These are phyloP conservation scores for Symphodus melops DNA, from an alignment of 2,113 vertebrate species.

Conservation along the genomic window DNA sequence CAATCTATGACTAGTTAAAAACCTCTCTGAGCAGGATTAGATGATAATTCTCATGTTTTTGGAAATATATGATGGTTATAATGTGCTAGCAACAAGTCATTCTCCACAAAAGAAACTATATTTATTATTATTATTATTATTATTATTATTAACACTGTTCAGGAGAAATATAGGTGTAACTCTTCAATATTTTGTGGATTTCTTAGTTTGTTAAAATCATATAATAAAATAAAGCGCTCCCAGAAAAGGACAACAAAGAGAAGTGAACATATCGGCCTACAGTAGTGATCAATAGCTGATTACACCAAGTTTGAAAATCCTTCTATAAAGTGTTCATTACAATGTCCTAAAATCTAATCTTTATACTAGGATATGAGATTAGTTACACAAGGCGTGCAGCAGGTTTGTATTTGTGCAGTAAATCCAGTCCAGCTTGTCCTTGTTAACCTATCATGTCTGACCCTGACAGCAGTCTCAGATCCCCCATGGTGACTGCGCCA, in stretches of 20 bases:
- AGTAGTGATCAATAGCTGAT: neutral
- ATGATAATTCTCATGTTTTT: neutral
- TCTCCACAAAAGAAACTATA: neutral
- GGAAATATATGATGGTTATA: neutral
- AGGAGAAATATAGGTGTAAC: no score
- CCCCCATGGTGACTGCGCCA: conserved; percentile 28
- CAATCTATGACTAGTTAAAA: neutral
- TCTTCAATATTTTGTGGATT: no score
- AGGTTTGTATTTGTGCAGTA: conserved; percentile 34
- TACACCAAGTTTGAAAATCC: neutral
- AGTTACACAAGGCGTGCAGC: neutral
- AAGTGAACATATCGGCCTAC: no score
- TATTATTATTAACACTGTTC: no score
- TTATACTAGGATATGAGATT: neutral
- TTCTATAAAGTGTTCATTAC: neutral
- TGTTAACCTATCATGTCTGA: conserved; percentile 41
- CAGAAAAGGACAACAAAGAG: no score
- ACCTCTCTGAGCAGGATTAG: no score
- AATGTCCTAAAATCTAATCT: neutral
- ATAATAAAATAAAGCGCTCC: no score
- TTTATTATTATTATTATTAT: no score
- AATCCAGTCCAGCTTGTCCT: conserved; percentile 35
- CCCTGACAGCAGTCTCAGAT: conserved; percentile 31
- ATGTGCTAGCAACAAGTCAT: neutral
- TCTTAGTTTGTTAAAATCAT: no score